phyloP scores from a whole-genome alignment of 2,888 invertebrate species.

The Pristionchus arcanus region DNA sequence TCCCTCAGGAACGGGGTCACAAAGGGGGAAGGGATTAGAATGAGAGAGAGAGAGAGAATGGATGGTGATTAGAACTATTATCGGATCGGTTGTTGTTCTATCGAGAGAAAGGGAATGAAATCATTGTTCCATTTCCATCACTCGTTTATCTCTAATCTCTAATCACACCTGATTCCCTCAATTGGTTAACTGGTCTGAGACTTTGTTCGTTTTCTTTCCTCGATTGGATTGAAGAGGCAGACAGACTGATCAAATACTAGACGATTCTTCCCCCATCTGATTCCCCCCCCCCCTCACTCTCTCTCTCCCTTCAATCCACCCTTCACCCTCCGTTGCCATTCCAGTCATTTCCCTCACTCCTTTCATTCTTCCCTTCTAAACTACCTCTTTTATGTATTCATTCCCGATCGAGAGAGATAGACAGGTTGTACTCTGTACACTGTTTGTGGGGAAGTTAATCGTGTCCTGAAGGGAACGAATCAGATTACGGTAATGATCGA shows the following conservation, averaged over 20 bases:
- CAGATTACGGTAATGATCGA: conserved; percentile 17
- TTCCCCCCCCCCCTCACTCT: not conserved
- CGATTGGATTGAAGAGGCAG: conserved; percentile 4
- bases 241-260: conserved; percentile 26
- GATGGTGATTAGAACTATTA: conserved; percentile 41
- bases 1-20: conserved; percentile 31
- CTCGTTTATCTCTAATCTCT: not conserved
- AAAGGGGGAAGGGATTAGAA: conserved; percentile 30
- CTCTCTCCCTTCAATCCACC: conserved; percentile 28
- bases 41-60: not conserved
- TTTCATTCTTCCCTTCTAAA: conserved; percentile 29
- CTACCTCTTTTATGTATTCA: conserved; percentile 14
- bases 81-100: conserved; percentile 25
- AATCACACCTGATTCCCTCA: not conserved
- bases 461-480: not conserved
- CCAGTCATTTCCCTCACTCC: conserved; percentile 43
- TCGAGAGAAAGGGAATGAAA: not conserved
- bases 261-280: conserved; percentile 5
- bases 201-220: not conserved
- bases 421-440: not conserved
- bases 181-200: conserved; percentile 10
- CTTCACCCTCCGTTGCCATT: not conserved
- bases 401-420: conserved; percentile 10
- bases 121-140: conserved; percentile 29
- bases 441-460: not conserved